Base-by-base conservation (phyloP, 2,888 invertebrate species). In the Dryobotodes eremita region DNA sequence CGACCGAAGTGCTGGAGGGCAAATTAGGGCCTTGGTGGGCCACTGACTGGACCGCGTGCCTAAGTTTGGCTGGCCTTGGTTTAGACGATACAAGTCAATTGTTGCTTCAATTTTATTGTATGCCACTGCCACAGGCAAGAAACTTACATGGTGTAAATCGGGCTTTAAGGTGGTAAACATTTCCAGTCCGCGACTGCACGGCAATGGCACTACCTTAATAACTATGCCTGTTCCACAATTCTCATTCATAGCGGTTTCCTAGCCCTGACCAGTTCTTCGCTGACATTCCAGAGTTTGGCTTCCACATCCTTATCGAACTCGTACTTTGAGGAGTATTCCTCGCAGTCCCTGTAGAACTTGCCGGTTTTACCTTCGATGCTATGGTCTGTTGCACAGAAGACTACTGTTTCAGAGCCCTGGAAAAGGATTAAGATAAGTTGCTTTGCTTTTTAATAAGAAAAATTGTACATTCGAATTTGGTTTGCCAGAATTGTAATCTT, bases 381-480 rank as follows among this genome's bases (percentile, higher is more conserved):
- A 91, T 95, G 94, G 82, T 98, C 98, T 0, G 98, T 97, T 0
- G 98, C 98, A 92, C 98, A 98, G 93, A 98, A 98, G 20, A 99
- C 95, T 42, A 98, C 97, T 3, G 98, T 98, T 94, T 99, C 98
- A 0, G 98, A 97, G 65, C 98, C 99, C 98, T 98, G 95, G 10
- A 84, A 84, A 23, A 62, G 20, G 20, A 20, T 31, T 50, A 64
- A n/a, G 15, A 55, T 75, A 7, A 72, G 7, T 48, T 31, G 11
- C 5, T 15, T 13, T 46, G 15, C 5, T 0, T 23, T 53, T 66
- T 10, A 5, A 36, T 36, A 36, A 36, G 3, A 42, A 42, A 42
- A 42, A 26, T 42, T n/a, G 5, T 65, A 13, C 5, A 46, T 5
- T 46, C 13, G 13, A 0, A 13, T 68, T 31, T 50, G 3, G 13